Evolutionary conservation across 2,113 vertebrate genomes (phyloP), one percentile per base, ranked within the genome.

Genomic region (Takifugu flavidus): DNA sequence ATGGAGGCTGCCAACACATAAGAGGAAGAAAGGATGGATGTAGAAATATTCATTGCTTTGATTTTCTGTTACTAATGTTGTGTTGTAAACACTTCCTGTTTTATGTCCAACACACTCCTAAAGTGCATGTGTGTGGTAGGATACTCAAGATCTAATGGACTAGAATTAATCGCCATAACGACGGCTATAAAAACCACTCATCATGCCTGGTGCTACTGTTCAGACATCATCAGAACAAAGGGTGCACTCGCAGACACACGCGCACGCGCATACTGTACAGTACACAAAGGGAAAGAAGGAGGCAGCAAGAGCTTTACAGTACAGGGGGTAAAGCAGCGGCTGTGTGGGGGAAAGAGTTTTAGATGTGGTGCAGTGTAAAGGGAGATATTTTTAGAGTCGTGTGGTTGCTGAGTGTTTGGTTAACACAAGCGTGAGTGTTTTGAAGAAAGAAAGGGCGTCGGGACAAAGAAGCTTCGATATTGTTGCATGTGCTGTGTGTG

Each of bases 111-210:
- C 26, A 59, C 51, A 68, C 57, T 31, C 44, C 62, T 56, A 58
- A 49, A 13, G 15, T 57, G 29, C 53, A 15, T 70, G 15, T 46
- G 11, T 53, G 66, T 57, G 65, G 3, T 53, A 49, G 66, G 65
- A 56, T 63, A 63, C 75, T 86, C 66, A 60, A 73, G 50, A 66
- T 67, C 67, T 82, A 86, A 88, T 84, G 82, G 72, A 14, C 65
- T 44, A 63, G 67, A 85, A 84, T 80, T 59, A 86, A 82, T 78
- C 64, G 72, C 49, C 29, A 28, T 72, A 77, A 85, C 65, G 78
- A 76, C 45, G 62, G 39, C 46, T 58, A 63, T 82, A 79, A 77
- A 84, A 78, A 64, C 55, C 53, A 63, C 54, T 49, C 51, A 20
- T 54, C 47, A 49, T 45, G 58, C 52, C 60, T 53, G 43, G 28